Percentiles rank a stretch among this genome's conserved stretches.
phyloP scores from a whole-genome alignment of 1,140 invertebrate genomes.

The Orchestia grillus region DNA sequence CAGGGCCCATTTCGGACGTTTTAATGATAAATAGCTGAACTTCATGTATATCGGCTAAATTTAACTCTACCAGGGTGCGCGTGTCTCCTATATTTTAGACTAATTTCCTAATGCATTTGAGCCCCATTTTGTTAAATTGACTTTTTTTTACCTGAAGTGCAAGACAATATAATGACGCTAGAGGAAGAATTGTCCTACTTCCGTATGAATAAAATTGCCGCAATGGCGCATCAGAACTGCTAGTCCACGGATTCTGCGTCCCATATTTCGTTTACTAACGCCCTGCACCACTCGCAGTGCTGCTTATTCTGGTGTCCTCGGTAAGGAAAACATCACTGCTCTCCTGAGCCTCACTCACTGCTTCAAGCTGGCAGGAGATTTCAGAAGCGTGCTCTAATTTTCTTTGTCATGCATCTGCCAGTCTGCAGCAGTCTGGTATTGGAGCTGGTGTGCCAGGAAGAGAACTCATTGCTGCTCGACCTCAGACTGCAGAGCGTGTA shows the following conservation, averaged over 20 bases:
- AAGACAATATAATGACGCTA: not conserved
- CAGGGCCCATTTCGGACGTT: too few relatives aligned
- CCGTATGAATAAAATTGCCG: not conserved
- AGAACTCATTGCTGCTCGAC: not conserved
- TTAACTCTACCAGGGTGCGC: too few relatives aligned
- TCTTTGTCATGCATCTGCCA: not conserved
- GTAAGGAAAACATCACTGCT: conserved; percentile 5
- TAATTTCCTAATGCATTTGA: not conserved
- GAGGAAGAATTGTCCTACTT: not conserved
- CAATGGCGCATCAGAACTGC: not conserved
- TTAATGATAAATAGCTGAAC: not conserved
- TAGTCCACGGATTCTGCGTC: not conserved
- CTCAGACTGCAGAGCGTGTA: not conserved
- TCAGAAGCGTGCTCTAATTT: not conserved
- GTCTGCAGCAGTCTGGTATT: not conserved
- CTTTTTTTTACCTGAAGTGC: not conserved
- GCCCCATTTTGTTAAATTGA: not conserved
- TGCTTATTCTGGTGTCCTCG: not conserved
- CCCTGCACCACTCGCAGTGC: not conserved
- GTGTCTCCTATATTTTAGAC: too few relatives aligned
- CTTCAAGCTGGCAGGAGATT: not conserved
- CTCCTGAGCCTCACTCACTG: too few relatives aligned
- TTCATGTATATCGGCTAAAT: not conserved
- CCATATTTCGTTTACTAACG: conserved; percentile 27
- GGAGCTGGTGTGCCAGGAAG: not conserved